phyloP scores from a whole-genome alignment of 2,888 invertebrate species.

The Reticulitermes lucifugus region DNA sequence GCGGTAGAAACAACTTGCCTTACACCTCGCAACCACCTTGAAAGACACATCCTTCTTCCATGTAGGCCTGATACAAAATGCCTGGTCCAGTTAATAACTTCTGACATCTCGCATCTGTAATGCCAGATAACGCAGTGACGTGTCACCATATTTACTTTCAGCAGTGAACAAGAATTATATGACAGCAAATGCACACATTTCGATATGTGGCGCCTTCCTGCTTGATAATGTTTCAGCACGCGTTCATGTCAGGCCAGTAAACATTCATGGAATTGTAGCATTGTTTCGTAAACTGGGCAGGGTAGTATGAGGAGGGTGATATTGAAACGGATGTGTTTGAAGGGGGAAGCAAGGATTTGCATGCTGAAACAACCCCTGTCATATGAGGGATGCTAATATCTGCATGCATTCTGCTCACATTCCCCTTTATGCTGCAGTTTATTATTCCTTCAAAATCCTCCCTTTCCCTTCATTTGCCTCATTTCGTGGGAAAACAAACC shows the following conservation, averaged over 20 bases:
- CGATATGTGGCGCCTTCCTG: background rate
- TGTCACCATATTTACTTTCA: background rate
- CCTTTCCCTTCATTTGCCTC: constrained; percentile 34
- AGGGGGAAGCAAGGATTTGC: constrained; percentile 25
- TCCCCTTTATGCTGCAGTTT: constrained; percentile 35
- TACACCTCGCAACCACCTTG: too few species aligned
- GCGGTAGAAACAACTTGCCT: too few species aligned
- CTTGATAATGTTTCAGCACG: background rate
- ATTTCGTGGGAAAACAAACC: constrained; percentile 48
- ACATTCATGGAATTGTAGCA: background rate
- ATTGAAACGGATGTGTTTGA: constrained; percentile 34
- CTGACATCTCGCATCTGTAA: too few species aligned
- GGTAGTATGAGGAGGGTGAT: constrained; percentile 7
- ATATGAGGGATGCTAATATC: constrained; percentile 31
- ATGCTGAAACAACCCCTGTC: constrained; percentile 35
- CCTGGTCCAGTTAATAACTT: too few species aligned
- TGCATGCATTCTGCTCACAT: constrained; percentile 18
- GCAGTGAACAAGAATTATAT: background rate
- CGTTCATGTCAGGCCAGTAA: background rate
- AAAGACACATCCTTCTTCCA: too few species aligned
- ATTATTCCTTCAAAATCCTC: constrained; percentile 44
- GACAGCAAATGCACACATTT: background rate
- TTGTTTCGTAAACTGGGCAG: constrained; percentile 22
- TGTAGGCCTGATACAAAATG: too few species aligned
- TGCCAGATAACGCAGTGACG: too few species aligned